Percentiles rank a stretch among this genome's conserved stretches.
Conservation (phyloP, 2,888 invertebrate genomes). For the Stictocephala bisonia region DNA sequence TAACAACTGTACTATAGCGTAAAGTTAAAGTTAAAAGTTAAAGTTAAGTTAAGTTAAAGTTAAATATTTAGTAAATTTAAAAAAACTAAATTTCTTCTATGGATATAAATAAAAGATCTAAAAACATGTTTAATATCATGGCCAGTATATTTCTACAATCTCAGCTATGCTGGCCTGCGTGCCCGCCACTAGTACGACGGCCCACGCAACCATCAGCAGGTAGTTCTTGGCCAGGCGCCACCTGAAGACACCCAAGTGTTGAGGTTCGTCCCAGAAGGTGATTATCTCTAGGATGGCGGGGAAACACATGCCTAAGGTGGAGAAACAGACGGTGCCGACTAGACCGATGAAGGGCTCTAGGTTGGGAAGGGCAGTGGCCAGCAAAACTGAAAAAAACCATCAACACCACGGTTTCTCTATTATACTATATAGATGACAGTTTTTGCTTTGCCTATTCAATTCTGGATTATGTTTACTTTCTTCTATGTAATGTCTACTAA, state of each 20-base stretch:
- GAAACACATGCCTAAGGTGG: slow-evolving; percentile 78
- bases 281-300: slow-evolving; percentile 80
- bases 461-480: too few relatives aligned
- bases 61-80: too few relatives aligned
- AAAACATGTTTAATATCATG: too few relatives aligned
- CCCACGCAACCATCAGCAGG: slow-evolving; percentile 70
- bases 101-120: too few relatives aligned
- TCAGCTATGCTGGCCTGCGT: slow-evolving; percentile 64
- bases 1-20: too few relatives aligned
- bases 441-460: too few relatives aligned
- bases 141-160: slow-evolving; percentile 59
- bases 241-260: slow-evolving; percentile 74
- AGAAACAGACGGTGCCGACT: slow-evolving; percentile 81
- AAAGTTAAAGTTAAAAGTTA: too few relatives aligned
- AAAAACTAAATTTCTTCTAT: too few relatives aligned
- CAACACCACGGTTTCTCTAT: neutral
- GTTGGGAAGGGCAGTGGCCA: slow-evolving; percentile 83
- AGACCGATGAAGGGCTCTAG: slow-evolving; percentile 88
- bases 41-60: too few relatives aligned
- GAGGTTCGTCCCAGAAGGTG: slow-evolving; percentile 51
- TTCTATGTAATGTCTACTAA: too few relatives aligned
- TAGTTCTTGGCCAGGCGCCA: slow-evolving; percentile 77
- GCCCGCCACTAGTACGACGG: slow-evolving; percentile 77
- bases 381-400: slow-evolving; percentile 72
- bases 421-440: neutral